Base-by-base conservation (phyloP, 2,797 vertebrate genomes). In the Thalassophryne amazonica region DNA sequence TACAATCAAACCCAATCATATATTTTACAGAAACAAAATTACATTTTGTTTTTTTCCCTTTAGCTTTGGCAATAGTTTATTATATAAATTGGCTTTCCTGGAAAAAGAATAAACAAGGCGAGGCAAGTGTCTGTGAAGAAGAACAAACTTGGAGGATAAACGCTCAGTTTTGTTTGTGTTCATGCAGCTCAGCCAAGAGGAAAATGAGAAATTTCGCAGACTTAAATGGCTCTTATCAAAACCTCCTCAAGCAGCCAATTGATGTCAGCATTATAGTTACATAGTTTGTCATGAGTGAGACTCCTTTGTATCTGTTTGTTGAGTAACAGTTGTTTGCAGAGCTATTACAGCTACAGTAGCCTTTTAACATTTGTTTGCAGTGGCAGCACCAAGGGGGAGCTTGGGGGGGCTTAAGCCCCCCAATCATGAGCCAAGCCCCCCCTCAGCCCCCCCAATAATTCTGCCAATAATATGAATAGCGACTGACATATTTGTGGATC, bases 201-300 rank as follows among this genome's bases (percentile, higher is more conserved):
- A 86, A 88, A 89, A 87, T 88, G 43, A 89, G 84, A 88, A 85
- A 88, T 89, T 87, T 86, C 77, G 80, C 78, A 73, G 60, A 68
- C 63, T 67, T 86, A 86, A 87, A 77, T 73, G 69, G 54, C 67
- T 77, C 77, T 80, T 73, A 78, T 88, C 74, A 81, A 63, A 81
- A 56, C 66, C 70, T 82, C 67, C 55, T 38, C 62, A 73, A 66
- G 69, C 62, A 32, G 45, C 23, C 46, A 28, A 14, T 63, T 58
- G 64, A 64, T 63, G 70, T 68, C 77, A 62, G 80, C 80, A 60
- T 70, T 80, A 53, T 30, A n/a, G 22, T 77, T 81, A 75, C 73
- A 39, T 49, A 62, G 55, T 73, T 70, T 75, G 46, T 58, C 2
- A 12, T 50, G 22, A 52, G 58, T 51, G 30, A 20, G 31, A 50